Evolutionary conservation across 2,113 vertebrate species (phyloP), one percentile per base, ranked within the genome.

Genomic region (Cyanoramphus novaezelandiae): DNA sequence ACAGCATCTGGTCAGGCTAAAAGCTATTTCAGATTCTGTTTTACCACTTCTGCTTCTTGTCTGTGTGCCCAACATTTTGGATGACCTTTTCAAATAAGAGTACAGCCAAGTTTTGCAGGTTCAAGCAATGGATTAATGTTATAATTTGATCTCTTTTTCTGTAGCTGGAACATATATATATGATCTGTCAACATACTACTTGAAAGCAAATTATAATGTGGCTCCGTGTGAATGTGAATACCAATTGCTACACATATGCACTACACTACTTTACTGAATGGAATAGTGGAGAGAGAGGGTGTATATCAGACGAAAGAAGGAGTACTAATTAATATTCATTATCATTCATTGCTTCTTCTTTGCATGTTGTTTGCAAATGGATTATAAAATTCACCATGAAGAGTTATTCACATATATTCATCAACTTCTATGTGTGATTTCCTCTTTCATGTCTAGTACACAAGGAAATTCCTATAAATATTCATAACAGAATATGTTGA

Each of bases 241-340:
- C 19, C 68, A 93, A 83, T 86, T 92, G 17, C 39, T 44, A 41
- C 57, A n/a, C 20, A 14, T n/a, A n/a, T 14, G 20, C 33, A n/a
- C 29, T 78, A 63, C 46, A 88, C 37, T 77, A 46, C 63, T 88
- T 77, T 74, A 35, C 44, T 65, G 59, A 94, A 39, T 10, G 86
- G 77, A 91, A 70, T 19, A 47, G 23, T 14, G 19, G 14, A 65
- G 13, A 55, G 15, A 63, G 31, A 55, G 21, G 13, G 16, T 41
- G 27, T 4, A 14, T 49, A 31, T 86, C 33, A 90, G 69, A 92
- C 87, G 94, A 95, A 92, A 95, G 60, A 62, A 55, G 24, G 37
- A 86, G 9, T 68, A 29, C 33, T 84, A 79, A 92, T 96, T 82
- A 80, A 86, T 95, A 95, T 94, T 94, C 81, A 91, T 86, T 64